These are phyloP conservation scores for Tachystola acroxantha DNA, from an alignment of 2,888 invertebrate genomes.

Conservation along the genomic window DNA sequence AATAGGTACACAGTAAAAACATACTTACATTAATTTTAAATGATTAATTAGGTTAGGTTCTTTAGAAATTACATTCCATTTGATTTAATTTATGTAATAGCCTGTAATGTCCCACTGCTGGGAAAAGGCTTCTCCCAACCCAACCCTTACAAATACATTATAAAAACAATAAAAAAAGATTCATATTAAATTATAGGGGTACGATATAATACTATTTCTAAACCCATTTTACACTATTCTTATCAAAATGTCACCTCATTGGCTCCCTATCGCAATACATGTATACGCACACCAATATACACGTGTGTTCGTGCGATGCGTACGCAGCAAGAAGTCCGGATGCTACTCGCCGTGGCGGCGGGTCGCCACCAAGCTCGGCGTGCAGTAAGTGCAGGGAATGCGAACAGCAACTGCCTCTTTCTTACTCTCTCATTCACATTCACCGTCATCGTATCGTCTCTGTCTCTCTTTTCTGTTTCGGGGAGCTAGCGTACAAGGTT, in stretches of 20 bases:
- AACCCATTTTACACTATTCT: too few species aligned
- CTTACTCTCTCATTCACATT: conserved; percentile 50
- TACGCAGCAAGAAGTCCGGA: conserved; percentile 82
- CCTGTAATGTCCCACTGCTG: too few species aligned
- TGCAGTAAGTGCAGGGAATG: conserved; percentile 88
- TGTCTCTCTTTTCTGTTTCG: conserved; percentile 22
- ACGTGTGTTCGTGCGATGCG: conserved; percentile 51
- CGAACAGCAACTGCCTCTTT: conserved; percentile 45
- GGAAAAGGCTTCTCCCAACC: too few species aligned
- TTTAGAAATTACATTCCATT: too few species aligned
- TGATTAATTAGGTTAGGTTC: too few species aligned
- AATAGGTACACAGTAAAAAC: too few species aligned
- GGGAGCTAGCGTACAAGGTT: conserved; percentile 3
- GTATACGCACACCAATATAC: conserved; percentile 60
- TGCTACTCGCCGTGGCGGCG: conserved; percentile 96
- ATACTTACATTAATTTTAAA: too few species aligned
- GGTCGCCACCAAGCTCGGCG: conserved; percentile 95
- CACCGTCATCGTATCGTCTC: conserved; percentile 49
- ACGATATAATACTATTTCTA: too few species aligned
- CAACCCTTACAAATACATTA: too few species aligned
- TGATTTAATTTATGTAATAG: too few species aligned
- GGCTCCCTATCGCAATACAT: conserved; percentile 17
- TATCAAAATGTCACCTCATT: conserved; percentile 30
- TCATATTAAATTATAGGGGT: too few species aligned
- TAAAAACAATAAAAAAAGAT: too few species aligned